Evolutionary conservation across 1,140 invertebrate genomes (phyloP), one percentile per base, ranked within the genome.

Genomic region (Drosophila burlai): DNA sequence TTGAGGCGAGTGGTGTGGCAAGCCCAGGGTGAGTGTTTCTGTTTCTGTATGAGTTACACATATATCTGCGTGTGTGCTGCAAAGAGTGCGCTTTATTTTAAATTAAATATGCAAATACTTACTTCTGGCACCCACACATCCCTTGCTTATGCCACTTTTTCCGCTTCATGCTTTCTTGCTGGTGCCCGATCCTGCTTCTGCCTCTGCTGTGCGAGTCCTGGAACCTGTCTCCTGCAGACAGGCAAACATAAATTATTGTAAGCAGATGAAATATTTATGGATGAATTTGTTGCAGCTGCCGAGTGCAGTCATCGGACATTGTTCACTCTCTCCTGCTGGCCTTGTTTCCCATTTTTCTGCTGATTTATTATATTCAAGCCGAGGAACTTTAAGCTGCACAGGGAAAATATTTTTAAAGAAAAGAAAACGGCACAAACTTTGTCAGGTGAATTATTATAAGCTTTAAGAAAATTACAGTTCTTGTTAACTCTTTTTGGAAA

Each of bases 31-130:
- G 75, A 73, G 67, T 73, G 71, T 29, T 60, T 18, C 62, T 67
- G 46, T 66, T 68, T 16, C 31, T 58, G 31, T 34, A 64, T 40
- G 47, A 40, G 62, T 49, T 43, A 49, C 21, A 34, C 10, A 31
- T 7, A 36, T 42, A 36, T 40, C 24, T 24, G 24, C 6, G 26
- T 16, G 24, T 47, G 15, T 49, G 65, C 46, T 42, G 67, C 29
- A 50, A 75, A 63, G 65, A 66, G 81, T 50, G 47, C 81, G 78
- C 59, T 77, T 89, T 74, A 77, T 83, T 74, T 89, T 67, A 89
- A 89, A 81, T 87, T 83, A 83, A 89, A 87, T 81, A 89, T 89
- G 71, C 62, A 89, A 83, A 89, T 89, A 74, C 62, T 67, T 49
- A 69, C 58, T 64, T 57, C 50, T 59, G 31, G 38, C 65, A 29